Percentiles rank a stretch among this genome's conserved stretches.
Conservation (phyloP, 2,888 invertebrate genomes). For the Steinernema carpocapsae region DNA sequence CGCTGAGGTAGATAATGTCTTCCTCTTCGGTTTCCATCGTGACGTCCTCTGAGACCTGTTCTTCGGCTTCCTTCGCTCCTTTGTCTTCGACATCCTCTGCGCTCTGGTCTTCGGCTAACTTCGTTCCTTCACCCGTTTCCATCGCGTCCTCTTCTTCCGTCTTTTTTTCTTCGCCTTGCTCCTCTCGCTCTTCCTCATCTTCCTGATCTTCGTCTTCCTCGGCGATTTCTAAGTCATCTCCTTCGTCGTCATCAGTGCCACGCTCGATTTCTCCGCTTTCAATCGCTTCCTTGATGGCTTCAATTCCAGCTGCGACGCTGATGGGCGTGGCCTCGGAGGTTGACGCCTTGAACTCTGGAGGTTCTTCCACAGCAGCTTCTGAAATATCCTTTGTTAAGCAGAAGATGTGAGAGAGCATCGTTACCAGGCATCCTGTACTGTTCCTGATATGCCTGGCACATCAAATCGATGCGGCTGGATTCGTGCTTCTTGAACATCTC, state of each 20-base stretch:
- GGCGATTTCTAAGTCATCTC: not conserved
- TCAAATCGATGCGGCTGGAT: not conserved
- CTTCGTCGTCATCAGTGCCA: not conserved
- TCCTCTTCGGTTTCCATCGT: no score
- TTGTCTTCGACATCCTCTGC: constrained; percentile 5
- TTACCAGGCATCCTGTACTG: constrained; percentile 1
- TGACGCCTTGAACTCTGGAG: not conserved
- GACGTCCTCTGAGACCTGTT: not conserved
- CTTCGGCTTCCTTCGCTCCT: constrained; percentile 1
- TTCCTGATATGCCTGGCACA: not conserved
- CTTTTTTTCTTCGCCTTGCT: not conserved
- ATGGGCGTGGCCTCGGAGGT: not conserved
- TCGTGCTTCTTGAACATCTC: not conserved
- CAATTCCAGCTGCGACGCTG: not conserved
- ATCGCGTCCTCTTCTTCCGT: not conserved
- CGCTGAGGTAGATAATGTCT: no score
- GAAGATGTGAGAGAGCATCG: not conserved
- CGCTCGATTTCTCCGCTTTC: not conserved
- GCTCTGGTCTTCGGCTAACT: not conserved
- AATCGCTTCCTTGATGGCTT: not conserved
- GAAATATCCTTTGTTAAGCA: not conserved
- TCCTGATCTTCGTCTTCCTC: constrained; percentile 11
- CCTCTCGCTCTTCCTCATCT: constrained; percentile 22
- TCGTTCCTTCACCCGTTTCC: not conserved
- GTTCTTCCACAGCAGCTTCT: not conserved